Evolutionary conservation across 2,888 invertebrate genomes (phyloP).

Genomic region (Graphium colonna): DNA sequence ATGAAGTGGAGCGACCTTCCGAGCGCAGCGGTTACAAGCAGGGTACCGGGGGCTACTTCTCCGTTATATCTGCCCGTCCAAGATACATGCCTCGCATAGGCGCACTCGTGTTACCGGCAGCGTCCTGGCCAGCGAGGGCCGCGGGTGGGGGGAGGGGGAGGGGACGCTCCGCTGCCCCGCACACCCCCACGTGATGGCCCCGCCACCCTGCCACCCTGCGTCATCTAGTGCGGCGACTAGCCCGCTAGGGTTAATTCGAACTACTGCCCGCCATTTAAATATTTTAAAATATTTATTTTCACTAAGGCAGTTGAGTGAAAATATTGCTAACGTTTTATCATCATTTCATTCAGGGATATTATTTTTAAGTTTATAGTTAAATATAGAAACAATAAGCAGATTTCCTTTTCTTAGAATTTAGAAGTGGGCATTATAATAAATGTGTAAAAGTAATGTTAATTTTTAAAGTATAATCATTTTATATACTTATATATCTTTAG

Average conservation of each 20-base stretch:
- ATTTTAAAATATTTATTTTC: slow-evolving; percentile 49
- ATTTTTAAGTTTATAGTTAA: too few relatives aligned
- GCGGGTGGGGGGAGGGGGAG: slow-evolving; percentile 33
- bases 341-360: too few relatives aligned
- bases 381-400: too few relatives aligned
- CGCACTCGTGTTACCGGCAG: slow-evolving; percentile 79
- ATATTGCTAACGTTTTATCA: too few relatives aligned
- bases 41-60: slow-evolving; percentile 78
- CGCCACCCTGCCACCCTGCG: slow-evolving; percentile 52
- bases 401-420: too few relatives aligned
- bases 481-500: too few relatives aligned
- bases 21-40: slow-evolving; percentile 49
- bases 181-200: slow-evolving; percentile 33
- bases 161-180: slow-evolving; percentile 33
- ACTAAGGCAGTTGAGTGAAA: too few relatives aligned
- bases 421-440: too few relatives aligned
- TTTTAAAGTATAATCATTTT: too few relatives aligned
- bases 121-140: slow-evolving; percentile 59
- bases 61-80: slow-evolving; percentile 80
- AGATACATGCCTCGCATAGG: slow-evolving; percentile 80
- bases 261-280: slow-evolving; percentile 65
- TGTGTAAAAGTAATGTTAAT: too few relatives aligned
- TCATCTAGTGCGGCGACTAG: slow-evolving; percentile 74
- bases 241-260: slow-evolving; percentile 75
- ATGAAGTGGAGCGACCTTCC: slow-evolving; percentile 53